Conservation (phyloP, 1,140 invertebrate species). For the Cyrtorhinus lividipennis region DNA sequence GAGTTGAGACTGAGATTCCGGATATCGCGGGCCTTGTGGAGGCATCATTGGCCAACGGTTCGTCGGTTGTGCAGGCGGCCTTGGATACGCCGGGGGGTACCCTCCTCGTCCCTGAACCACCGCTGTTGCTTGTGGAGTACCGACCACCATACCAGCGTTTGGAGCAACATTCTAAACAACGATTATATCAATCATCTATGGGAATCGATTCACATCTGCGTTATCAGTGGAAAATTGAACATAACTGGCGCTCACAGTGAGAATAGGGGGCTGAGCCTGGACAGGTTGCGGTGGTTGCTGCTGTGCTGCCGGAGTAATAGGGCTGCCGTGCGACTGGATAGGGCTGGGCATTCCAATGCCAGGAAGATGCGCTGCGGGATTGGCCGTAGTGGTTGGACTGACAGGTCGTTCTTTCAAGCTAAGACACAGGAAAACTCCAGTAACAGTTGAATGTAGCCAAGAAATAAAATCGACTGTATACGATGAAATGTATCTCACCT, state of each 20-base stretch:
- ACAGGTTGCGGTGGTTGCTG: slow-evolving; percentile 21
- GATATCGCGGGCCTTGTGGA: slow-evolving; percentile 21
- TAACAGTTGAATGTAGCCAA: neutral
- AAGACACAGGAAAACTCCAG: neutral
- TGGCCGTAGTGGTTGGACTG: slow-evolving; percentile 41
- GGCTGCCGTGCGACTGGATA: slow-evolving; percentile 39
- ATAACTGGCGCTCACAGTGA: slow-evolving; percentile 8
- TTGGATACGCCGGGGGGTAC: slow-evolving; percentile 2
- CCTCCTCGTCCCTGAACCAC: slow-evolving; percentile 3
- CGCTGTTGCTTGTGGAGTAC: neutral
- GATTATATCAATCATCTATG: neutral
- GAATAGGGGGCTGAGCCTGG: slow-evolving; percentile 17
- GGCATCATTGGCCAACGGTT: slow-evolving; percentile 22
- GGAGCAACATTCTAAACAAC: neutral
- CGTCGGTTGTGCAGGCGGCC: neutral
- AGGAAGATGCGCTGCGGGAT: slow-evolving; percentile 22
- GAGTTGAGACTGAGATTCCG: slow-evolving; percentile 35
- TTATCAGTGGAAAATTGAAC: too few species aligned
- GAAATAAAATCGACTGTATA: neutral
- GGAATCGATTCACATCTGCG: too few species aligned
- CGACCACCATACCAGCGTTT: neutral
- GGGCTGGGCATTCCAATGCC: slow-evolving; percentile 35
- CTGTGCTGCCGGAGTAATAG: slow-evolving; percentile 18
- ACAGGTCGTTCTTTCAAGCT: slow-evolving; percentile 67
- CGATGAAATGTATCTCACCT: slow-evolving; percentile 29